Percentiles rank a stretch among this genome's conserved stretches.
These are phyloP conservation scores for Taurulus bubalis DNA, from an alignment of 2,113 vertebrate genomes.

Conservation along the genomic window DNA sequence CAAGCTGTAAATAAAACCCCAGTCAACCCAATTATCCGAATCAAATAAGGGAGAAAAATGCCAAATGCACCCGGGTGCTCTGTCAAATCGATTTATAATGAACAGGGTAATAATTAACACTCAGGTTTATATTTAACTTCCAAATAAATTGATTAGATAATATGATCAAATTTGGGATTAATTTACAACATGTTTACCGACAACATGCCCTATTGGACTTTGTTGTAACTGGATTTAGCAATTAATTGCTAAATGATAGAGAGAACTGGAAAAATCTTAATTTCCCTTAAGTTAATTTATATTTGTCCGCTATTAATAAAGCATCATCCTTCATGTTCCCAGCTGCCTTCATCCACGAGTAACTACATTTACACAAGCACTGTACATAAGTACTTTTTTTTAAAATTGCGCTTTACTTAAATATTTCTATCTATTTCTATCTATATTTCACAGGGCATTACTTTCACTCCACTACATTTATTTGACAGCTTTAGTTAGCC, in stretches of 20 bases:
- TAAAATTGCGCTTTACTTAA: too few species aligned
- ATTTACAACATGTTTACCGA: background rate
- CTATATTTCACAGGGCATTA: too few species aligned
- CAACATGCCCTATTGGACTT: background rate
- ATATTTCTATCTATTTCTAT: too few species aligned
- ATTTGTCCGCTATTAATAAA: background rate
- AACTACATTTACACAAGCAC: too few species aligned
- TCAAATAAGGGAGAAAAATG: background rate
- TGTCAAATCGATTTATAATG: background rate
- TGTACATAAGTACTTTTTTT: too few species aligned
- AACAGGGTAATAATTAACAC: background rate
- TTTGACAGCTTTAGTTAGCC: too few species aligned
- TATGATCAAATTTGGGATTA: background rate
- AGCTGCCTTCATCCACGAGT: too few species aligned
- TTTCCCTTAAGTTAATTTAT: background rate
- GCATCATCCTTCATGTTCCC: too few species aligned
- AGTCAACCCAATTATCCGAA: background rate
- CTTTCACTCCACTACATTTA: too few species aligned
- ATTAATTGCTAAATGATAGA: background rate
- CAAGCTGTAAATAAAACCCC: background rate
- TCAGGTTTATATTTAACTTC: background rate
- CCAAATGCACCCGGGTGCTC: too few species aligned
- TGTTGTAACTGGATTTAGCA: background rate
- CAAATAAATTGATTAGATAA: background rate
- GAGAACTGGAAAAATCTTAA: background rate